Percentiles rank a stretch among this genome's conserved stretches.
Evolutionary conservation across 2,113 vertebrate genomes (phyloP).

Genomic region (Spermophilus dauricus): DNA sequence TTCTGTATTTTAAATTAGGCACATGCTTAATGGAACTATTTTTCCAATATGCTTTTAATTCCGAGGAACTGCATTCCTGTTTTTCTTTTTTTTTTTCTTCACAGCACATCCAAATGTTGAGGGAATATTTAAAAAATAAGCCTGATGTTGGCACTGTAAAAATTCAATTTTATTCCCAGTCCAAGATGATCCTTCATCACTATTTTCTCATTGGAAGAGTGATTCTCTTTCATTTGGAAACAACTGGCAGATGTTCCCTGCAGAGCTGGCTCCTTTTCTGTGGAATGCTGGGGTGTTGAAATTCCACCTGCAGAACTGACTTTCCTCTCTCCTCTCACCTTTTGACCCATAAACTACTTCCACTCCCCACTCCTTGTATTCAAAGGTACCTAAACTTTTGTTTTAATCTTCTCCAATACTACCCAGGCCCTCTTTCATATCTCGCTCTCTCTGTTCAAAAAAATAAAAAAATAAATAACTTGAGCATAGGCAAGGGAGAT

Average conservation of each 20-base stretch:
- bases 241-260: constrained; percentile 79
- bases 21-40: constrained; percentile 26
- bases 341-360: neutral
- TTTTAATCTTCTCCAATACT: neutral
- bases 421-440: neutral
- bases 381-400: neutral
- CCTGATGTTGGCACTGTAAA: constrained; percentile 49
- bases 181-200: constrained; percentile 81
- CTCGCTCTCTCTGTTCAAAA: neutral
- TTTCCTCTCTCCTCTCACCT: neutral
- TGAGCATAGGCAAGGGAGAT: neutral
- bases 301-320: neutral
- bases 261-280: constrained; percentile 66
- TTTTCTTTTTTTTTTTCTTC: neutral
- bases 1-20: constrained; percentile 63
- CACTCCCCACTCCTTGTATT: accelerated
- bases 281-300: constrained; percentile 80
- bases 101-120: neutral
- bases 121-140: constrained; percentile 73
- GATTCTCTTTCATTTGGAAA: constrained; percentile 80
- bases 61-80: neutral
- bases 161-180: constrained; percentile 74
- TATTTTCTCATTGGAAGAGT: constrained; percentile 84
- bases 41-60: constrained; percentile 68
- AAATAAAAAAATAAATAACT: neutral